Conservation (phyloP, 2,797 vertebrate genomes). For the Leontopithecus rosalia region DNA sequence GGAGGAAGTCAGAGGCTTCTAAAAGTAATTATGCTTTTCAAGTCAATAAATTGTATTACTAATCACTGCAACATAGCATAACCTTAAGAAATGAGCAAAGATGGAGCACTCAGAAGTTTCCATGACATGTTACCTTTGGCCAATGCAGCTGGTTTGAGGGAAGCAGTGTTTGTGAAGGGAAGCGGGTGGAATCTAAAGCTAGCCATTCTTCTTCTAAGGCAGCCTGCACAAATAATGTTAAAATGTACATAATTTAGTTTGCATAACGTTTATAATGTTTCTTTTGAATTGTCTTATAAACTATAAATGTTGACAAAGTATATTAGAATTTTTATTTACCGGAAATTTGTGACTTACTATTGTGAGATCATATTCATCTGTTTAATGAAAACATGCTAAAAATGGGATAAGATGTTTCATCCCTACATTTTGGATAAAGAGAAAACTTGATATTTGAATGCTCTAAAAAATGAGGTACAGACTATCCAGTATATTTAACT, state of each 20-base stretch:
- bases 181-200: slow-evolving; percentile 82
- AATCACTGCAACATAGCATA: slow-evolving; percentile 87
- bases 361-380: neutral
- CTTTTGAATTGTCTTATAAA: slow-evolving; percentile 65
- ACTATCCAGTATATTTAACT: neutral
- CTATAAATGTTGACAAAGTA: slow-evolving; percentile 23
- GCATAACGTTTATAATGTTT: slow-evolving; percentile 68
- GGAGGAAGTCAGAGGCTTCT: slow-evolving; percentile 89
- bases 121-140: slow-evolving; percentile 91
- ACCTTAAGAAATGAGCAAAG: slow-evolving; percentile 84
- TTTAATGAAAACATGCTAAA: neutral
- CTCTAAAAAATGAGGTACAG: neutral
- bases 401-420: neutral
- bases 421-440: neutral
- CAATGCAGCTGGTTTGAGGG: slow-evolving; percentile 83
- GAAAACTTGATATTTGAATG: neutral
- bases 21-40: slow-evolving; percentile 92
- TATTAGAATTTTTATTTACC: slow-evolving; percentile 66
- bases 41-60: slow-evolving; percentile 91
- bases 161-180: slow-evolving; percentile 82
- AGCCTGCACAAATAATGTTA: slow-evolving; percentile 85
- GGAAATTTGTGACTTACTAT: neutral
- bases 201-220: slow-evolving; percentile 89
- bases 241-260: slow-evolving; percentile 70
- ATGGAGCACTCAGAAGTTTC: slow-evolving; percentile 82